phyloP scores from a whole-genome alignment of 2,797 vertebrate genomes.

The Gobio occitaniae region DNA sequence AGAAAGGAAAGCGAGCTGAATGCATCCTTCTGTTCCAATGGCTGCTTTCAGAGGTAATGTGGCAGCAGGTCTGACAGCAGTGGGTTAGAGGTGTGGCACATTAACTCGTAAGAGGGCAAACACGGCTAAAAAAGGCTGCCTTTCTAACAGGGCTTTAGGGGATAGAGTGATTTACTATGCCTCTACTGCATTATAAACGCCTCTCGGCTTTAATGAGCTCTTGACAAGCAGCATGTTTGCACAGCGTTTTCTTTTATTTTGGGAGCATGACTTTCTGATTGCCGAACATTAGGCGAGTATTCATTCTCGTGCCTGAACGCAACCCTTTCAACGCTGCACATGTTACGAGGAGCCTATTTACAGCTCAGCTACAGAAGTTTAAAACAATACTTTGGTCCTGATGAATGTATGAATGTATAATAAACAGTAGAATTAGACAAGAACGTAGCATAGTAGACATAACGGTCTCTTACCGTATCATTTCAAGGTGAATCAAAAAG shows the following conservation, averaged over 20 bases:
- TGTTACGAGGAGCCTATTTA: constrained; percentile 15
- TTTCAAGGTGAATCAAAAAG: constrained; percentile 29
- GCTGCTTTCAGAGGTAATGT: constrained; percentile 43
- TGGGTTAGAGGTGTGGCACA: constrained; percentile 57
- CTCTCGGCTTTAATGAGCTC: constrained; percentile 75
- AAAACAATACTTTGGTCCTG: constrained; percentile 19
- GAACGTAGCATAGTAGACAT: constrained; percentile 14
- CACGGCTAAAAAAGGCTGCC: constrained; percentile 60
- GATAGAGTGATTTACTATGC: constrained; percentile 80
- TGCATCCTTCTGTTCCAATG: constrained; percentile 56
- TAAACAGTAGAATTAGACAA: constrained; percentile 32
- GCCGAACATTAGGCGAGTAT: constrained; percentile 73
- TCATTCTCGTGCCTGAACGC: constrained; percentile 65
- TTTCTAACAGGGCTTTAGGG: constrained; percentile 68
- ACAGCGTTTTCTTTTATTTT: constrained; percentile 74
- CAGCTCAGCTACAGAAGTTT: constrained; percentile 27
- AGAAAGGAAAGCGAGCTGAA: constrained; percentile 54
- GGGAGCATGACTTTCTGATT: constrained; percentile 72
- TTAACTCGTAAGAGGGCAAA: constrained; percentile 59
- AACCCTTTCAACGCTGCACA: constrained; percentile 57
- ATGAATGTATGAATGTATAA: constrained; percentile 14
- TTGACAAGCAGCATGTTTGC: constrained; percentile 75
- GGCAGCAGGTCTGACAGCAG: constrained; percentile 52
- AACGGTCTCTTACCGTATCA: constrained; percentile 44
- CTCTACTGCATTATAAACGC: constrained; percentile 75